A percentile compares a stretch with the other conserved stretches of the same genome.
These are phyloP conservation scores for Drosophila robusta DNA, from an alignment of 2,888 invertebrate genomes.

Conservation along the genomic window DNA sequence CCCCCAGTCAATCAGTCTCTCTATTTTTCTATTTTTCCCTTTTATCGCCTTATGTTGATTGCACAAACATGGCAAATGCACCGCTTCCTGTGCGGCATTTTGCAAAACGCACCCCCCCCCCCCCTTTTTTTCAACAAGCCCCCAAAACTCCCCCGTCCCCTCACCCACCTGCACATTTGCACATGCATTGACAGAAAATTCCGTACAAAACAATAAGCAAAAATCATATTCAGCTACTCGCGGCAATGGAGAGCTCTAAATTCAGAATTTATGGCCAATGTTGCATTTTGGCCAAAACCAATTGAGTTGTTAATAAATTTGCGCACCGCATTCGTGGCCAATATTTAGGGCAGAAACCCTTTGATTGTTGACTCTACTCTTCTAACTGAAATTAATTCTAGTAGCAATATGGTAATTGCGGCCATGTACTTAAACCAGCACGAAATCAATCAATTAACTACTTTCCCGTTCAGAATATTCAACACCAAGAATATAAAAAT, in stretches of 20 bases:
- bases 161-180: not conserved
- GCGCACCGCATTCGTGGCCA: conserved; percentile 22
- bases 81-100: conserved; percentile 5
- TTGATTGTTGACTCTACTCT: conserved; percentile 19
- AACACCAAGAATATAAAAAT: conserved; percentile 2
- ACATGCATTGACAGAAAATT: conserved; percentile 5
- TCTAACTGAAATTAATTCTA: conserved; percentile 50
- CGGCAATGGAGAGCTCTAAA: conserved; percentile 12
- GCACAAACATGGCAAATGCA: conserved; percentile 16
- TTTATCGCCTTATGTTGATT: conserved; percentile 13
- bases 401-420: not conserved
- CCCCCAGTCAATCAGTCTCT: not conserved
- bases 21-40: not conserved
- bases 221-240: conserved; percentile 22
- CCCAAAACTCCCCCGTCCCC: not conserved
- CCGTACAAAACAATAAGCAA: conserved; percentile 27
- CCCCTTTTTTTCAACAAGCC: no score
- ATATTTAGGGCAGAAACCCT: conserved; percentile 8
- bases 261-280: conserved; percentile 41
- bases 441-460: conserved; percentile 71
- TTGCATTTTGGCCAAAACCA: conserved; percentile 39
- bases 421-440: conserved; percentile 10
- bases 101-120: no score
- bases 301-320: conserved; percentile 69
- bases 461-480: conserved; percentile 51